These are phyloP conservation scores for Paramormyrops kingsleyae DNA, from an alignment of 2,113 vertebrate genomes.

Conservation along the genomic window DNA sequence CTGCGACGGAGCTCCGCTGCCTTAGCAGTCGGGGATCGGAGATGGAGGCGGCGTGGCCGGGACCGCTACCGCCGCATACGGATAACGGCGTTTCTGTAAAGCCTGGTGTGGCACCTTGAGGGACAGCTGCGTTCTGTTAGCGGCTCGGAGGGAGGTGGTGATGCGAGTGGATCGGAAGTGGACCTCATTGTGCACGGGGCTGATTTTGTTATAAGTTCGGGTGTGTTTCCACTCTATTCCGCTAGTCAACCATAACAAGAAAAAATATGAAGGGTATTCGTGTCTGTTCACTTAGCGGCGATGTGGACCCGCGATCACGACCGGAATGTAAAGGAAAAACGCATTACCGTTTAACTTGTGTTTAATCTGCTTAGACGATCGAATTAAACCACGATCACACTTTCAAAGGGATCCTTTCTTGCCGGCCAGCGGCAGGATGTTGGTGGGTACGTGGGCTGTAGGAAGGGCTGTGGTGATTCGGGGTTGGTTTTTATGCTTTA, in stretches of 20 bases:
- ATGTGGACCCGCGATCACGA: neutral
- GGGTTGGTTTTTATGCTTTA: neutral
- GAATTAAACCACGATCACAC: neutral
- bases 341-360: neutral
- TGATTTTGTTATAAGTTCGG: neutral
- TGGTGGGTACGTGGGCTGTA: neutral
- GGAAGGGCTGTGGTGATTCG: neutral
- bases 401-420: neutral
- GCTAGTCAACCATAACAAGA: neutral
- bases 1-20: neutral
- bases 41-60: neutral
- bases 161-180: neutral
- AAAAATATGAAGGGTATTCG: neutral
- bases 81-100: neutral
- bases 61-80: neutral
- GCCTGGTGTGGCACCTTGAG: neutral
- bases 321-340: neutral
- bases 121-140: neutral
- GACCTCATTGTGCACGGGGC: neutral
- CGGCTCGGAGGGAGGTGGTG: neutral
- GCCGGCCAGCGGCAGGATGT: neutral
- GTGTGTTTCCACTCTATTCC: neutral
- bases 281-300: neutral
- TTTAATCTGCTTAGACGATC: neutral
- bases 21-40: neutral